Percentiles rank a stretch among this genome's conserved stretches.
phyloP scores from a whole-genome alignment of 2,113 vertebrate species.

The Pitta sordida region DNA sequence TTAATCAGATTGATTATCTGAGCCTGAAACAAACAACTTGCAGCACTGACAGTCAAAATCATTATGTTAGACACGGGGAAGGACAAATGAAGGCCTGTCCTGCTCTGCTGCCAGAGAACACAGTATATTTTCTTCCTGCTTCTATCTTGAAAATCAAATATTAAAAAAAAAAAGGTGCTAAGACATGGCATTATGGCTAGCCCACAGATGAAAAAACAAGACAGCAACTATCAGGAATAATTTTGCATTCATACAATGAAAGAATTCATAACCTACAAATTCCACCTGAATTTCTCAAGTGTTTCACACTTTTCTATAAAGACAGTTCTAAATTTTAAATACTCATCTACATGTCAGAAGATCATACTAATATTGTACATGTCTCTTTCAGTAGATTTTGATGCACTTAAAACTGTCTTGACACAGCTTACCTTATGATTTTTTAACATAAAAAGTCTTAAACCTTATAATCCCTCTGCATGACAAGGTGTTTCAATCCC shows the following conservation, averaged over 20 bases:
- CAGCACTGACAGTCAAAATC: background rate
- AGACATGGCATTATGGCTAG: background rate
- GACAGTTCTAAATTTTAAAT: background rate
- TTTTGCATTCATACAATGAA: background rate
- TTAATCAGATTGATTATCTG: constrained; percentile 41
- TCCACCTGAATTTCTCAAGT: background rate
- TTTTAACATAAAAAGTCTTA: background rate
- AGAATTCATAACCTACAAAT: background rate
- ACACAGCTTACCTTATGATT: background rate
- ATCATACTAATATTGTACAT: background rate
- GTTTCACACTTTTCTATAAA: background rate
- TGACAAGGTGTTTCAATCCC: background rate
- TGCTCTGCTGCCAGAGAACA: background rate
- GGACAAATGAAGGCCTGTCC: background rate
- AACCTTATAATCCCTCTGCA: background rate
- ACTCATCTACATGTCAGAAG: background rate
- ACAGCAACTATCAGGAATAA: background rate
- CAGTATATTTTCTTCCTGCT: background rate
- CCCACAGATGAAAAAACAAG: background rate
- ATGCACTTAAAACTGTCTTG: background rate
- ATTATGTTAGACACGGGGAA: background rate
- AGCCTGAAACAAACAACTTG: constrained; percentile 29
- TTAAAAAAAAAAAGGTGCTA: background rate
- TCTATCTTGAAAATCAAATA: background rate
- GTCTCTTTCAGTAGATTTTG: background rate